Evolutionary conservation across 2,888 invertebrate species (phyloP), one percentile per base, ranked within the genome.

Genomic region (Cosmia trapezina): DNA sequence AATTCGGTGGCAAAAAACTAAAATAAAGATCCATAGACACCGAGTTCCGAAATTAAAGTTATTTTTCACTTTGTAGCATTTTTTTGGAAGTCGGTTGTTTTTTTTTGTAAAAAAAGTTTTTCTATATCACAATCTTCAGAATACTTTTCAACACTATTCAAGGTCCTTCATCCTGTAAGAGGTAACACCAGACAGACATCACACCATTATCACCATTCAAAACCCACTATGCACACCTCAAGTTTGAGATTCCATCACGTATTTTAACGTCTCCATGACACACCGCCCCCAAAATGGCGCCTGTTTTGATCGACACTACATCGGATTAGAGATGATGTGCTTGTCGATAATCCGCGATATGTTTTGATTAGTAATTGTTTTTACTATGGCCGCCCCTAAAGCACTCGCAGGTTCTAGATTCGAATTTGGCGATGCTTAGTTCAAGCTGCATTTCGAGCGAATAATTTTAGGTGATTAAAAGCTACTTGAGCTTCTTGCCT

Each of bases 241-340:
- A 12, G 19, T 2, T 5, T 53, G 22, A 62, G 54, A 85, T 84
- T 66, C 83, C 81, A 74, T 80, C 86, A 85, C 84, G 86, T 80
- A 59, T 37, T 54, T 5, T 4, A 66, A 64, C 54, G 64, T 64
- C 37, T 37, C 43, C 19, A 60, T 81, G 86, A 73, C 86, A 83
- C 61, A 76, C 2, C 51, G 33, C 5, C 37, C 59, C 68, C 73
- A 85, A 81, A 76, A 83, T 81, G 84, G 84, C 76, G 78, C 59
- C 78, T 67, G 70, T 65, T 68, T 78, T 78, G 70, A 79, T 60
- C 14, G 51, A 74, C 64, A 59, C 59, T 22, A 37, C 51, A 65
- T 71, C 67, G 41, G 59, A 67, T 67, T 70, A 71, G 5, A 63
- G 22, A 67, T 75, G 37, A 49, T 63, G 19, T 54, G 12, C 22